Evolutionary conservation across 2,888 invertebrate species (phyloP), one percentile per base, ranked within the genome.

Genomic region (Agonum fuliginosum): DNA sequence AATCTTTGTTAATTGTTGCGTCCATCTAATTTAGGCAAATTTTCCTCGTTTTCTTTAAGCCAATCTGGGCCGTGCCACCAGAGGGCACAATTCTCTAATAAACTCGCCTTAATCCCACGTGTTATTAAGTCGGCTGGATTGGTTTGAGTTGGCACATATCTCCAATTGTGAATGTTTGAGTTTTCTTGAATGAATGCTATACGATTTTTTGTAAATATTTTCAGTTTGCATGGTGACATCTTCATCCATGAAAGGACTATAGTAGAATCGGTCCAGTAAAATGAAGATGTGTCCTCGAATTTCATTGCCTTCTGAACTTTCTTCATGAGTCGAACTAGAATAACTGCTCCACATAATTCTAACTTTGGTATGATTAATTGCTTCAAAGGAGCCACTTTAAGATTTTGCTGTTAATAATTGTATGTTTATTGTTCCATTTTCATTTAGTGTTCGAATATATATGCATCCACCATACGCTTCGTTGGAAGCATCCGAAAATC

Each of bases 191-290:
- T 81, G 62, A 79, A 76, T 1, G 73, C 41, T 8, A 80, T 78
- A 5, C 80, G 72, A 67, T 80, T 80, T n/a, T 78, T 37, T 19
- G 80, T 79, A 70, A 80, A 79, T n/a, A 62, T 69, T 12, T 79
- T 79, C 69, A 78, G 79, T 6, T 8, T 14, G 20, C 69, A 65
- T 3, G 78, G 48, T 0, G 24, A 14, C 0, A 27, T 37, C 2
- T 19, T 19, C 20, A 79, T 34, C 76, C 79, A 80, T n/a, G 79
- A 24, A 12, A 79, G 43, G 1, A 78, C 78, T 27, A 81, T 81
- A n/a, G n/a, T n/a, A n/a, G n/a, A n/a, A n/a, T n/a, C 80, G 0
- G 80, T 79, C 79, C 80, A 81, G 17, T 24, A 78, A 62, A 41
- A 46, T 1, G 22, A 24, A 20, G 48, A 0, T 19, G 24, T 54